Conservation (phyloP, 2,113 vertebrate species). For the Eolophus roseicapilla region DNA sequence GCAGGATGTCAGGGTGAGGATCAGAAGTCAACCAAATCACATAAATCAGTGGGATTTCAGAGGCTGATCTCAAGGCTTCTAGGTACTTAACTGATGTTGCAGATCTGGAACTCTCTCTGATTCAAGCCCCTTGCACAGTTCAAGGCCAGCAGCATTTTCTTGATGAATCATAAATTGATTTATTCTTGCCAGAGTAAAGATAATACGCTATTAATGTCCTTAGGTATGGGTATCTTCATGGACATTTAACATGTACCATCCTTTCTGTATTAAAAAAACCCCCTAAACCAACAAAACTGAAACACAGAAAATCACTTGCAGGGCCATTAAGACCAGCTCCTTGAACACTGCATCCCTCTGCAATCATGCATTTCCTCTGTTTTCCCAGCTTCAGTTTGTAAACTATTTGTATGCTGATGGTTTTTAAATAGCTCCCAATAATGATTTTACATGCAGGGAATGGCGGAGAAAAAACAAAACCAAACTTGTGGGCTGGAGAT, state of each 20-base stretch:
- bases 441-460: constrained; percentile 24
- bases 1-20: neutral
- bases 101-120: neutral
- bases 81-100: neutral
- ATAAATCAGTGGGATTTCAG: neutral
- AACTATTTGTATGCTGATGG: constrained; percentile 24
- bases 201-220: neutral
- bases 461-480: neutral
- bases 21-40: neutral
- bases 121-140: neutral
- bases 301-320: neutral
- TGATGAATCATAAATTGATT: neutral
- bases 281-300: neutral
- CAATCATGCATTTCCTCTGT: neutral
- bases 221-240: neutral
- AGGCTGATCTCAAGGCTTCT: neutral
- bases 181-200: neutral
- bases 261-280: neutral
- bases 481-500: constrained; percentile 31
- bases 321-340: neutral
- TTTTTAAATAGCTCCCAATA: constrained; percentile 56
- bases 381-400: neutral
- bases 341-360: neutral
- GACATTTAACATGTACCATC: neutral
- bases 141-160: neutral